These are phyloP conservation scores for Drosophila albomicans DNA, from an alignment of 1,140 invertebrate species.

Conservation along the genomic window DNA sequence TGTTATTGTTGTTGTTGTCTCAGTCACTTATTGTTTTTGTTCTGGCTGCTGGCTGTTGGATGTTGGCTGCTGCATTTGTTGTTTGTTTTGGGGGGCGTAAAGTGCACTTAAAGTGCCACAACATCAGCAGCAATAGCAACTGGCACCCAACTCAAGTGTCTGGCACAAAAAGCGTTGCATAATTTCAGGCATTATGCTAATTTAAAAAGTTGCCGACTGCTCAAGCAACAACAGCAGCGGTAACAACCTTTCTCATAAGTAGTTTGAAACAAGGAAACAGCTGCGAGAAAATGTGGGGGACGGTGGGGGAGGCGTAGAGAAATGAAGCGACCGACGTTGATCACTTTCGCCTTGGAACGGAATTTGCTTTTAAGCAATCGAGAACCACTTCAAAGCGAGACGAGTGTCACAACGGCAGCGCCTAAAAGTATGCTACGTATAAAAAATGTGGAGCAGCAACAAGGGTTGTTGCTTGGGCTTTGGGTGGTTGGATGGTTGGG, in stretches of 20 bases:
- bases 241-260: conserved; percentile 54
- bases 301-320: neutral
- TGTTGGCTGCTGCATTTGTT: conserved; percentile 37
- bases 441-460: conserved; percentile 41
- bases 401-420: conserved; percentile 53
- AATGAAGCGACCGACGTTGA: conserved; percentile 42
- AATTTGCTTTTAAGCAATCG: conserved; percentile 82
- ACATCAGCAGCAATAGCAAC: conserved; percentile 30
- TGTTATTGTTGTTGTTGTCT: neutral
- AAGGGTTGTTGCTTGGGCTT: conserved; percentile 21
- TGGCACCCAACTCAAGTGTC: conserved; percentile 39
- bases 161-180: conserved; percentile 65
- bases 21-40: conserved; percentile 25
- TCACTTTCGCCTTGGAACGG: conserved; percentile 66
- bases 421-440: conserved; percentile 55
- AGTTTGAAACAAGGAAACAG: conserved; percentile 56
- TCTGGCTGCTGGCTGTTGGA: conserved; percentile 11
- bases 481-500: neutral
- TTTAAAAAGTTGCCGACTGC: conserved; percentile 71
- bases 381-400: conserved; percentile 65
- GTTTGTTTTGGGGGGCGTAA: conserved; percentile 57
- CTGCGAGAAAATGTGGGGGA: conserved; percentile 27
- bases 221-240: conserved; percentile 38
- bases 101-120: conserved; percentile 72
- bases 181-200: conserved; percentile 81